phyloP scores from a whole-genome alignment of 2,888 invertebrate genomes.

The Odiellus spinosus region DNA sequence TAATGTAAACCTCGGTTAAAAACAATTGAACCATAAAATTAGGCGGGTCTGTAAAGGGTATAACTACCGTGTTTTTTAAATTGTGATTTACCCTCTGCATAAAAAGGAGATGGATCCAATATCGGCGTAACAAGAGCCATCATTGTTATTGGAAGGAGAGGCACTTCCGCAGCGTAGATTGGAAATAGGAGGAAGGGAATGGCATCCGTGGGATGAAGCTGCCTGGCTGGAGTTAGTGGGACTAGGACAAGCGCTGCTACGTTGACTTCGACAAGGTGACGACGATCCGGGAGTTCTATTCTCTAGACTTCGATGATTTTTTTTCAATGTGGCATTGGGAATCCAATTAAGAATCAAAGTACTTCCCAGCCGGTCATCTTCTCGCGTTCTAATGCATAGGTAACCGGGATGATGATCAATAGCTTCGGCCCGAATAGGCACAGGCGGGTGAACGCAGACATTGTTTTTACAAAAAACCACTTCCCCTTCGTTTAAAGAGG shows the following conservation, averaged over 20 bases:
- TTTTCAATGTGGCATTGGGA: conserved; percentile 72
- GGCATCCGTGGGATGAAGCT: conserved; percentile 3
- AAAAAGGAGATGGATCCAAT: no score
- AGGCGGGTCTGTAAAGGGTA: no score
- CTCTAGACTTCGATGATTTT: conserved; percentile 59
- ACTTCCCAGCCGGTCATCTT: conserved; percentile 32
- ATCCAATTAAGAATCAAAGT: conserved; percentile 87
- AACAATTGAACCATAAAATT: no score
- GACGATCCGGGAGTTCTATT: conserved; percentile 28
- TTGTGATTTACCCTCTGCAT: no score
- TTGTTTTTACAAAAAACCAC: conserved; percentile 62
- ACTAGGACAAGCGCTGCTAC: conserved; percentile 19
- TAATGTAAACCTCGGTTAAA: no score
- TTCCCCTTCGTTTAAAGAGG: conserved; percentile 31
- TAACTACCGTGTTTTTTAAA: no score
- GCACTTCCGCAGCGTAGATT: no score
- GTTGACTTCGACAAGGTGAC: conserved; percentile 18
- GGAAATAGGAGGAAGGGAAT: conserved; percentile 2
- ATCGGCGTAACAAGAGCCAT: no score
- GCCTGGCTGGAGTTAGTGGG: conserved; percentile 14
- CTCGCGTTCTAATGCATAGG: conserved; percentile 54
- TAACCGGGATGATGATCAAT: conserved; percentile 83
- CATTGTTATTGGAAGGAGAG: no score
- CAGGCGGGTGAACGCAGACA: conserved; percentile 90
- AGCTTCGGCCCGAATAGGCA: conserved; percentile 54